These are phyloP conservation scores for Sylvilagus floridanus DNA, from an alignment of 2,797 vertebrate genomes.

Conservation along the genomic window DNA sequence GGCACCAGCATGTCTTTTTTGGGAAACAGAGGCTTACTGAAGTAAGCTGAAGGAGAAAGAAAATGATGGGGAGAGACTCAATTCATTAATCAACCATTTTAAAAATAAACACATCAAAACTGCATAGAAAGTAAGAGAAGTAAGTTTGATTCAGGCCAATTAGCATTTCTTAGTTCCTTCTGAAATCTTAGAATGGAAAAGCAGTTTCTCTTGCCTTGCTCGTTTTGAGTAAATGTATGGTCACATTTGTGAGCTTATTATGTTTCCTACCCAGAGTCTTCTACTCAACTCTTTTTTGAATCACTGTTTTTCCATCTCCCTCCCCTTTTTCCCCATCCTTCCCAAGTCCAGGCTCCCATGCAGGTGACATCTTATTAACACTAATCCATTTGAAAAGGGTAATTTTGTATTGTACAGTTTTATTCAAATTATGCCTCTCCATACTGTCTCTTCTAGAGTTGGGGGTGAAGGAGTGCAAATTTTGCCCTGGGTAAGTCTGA, in stretches of 20 bases:
- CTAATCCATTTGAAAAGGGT: not conserved
- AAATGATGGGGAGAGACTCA: not conserved
- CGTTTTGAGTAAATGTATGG: not conserved
- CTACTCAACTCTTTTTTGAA: not conserved
- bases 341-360: not conserved
- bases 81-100: not conserved
- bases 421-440: not conserved
- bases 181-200: not conserved
- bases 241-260: not conserved
- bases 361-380: not conserved
- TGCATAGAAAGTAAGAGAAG: not conserved
- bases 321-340: not conserved
- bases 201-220: not conserved
- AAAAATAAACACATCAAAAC: not conserved
- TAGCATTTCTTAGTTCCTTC: not conserved
- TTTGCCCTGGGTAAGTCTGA: not conserved
- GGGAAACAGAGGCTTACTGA: not conserved
- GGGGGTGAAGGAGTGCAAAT: too few species aligned
- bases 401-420: not conserved
- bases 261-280: not conserved
- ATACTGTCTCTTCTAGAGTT: not conserved
- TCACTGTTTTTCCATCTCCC: not conserved
- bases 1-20: constrained; percentile 1
- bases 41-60: not conserved
- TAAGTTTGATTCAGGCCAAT: not conserved